A percentile compares a stretch with the other conserved stretches of the same genome.
These are phyloP conservation scores for Falco naumanni DNA, from an alignment of 2,797 vertebrate genomes.

Conservation along the genomic window DNA sequence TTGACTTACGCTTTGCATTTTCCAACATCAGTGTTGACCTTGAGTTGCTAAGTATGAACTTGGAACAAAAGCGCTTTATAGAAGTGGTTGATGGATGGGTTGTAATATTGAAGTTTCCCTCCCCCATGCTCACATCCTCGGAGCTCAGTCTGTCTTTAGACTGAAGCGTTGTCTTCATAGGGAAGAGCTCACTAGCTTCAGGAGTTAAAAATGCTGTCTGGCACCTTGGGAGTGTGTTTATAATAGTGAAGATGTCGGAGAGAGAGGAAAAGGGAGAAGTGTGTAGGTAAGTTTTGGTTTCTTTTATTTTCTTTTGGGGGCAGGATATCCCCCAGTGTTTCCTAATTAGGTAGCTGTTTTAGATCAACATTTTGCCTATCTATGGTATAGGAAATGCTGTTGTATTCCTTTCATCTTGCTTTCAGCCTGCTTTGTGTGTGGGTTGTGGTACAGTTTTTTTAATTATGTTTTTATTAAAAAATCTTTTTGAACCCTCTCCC, in stretches of 20 bases:
- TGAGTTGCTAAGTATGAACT: conserved; percentile 27
- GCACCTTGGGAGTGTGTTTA: background rate
- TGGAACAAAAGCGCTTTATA: conserved; percentile 57
- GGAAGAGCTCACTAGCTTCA: background rate
- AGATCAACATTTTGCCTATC: background rate
- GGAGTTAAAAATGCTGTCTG: conserved; percentile 3
- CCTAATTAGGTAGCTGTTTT: background rate
- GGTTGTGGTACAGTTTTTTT: background rate
- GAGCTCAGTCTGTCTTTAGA: background rate
- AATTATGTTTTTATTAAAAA: background rate
- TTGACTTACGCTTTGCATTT: conserved; percentile 26
- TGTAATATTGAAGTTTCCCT: conserved; percentile 40
- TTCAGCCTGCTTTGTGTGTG: background rate
- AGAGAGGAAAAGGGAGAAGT: background rate
- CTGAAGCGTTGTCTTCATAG: background rate
- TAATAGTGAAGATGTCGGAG: background rate
- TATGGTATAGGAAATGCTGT: background rate
- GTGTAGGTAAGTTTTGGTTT: background rate
- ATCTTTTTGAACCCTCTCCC: background rate
- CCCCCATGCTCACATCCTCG: background rate
- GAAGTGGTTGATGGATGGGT: conserved; percentile 46
- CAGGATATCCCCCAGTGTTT: background rate
- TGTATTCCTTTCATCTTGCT: background rate
- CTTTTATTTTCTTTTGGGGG: background rate
- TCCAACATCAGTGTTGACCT: conserved; percentile 36